Evolutionary conservation across 2,113 vertebrate genomes (phyloP).

Genomic region (Callaeas wilsoni): DNA sequence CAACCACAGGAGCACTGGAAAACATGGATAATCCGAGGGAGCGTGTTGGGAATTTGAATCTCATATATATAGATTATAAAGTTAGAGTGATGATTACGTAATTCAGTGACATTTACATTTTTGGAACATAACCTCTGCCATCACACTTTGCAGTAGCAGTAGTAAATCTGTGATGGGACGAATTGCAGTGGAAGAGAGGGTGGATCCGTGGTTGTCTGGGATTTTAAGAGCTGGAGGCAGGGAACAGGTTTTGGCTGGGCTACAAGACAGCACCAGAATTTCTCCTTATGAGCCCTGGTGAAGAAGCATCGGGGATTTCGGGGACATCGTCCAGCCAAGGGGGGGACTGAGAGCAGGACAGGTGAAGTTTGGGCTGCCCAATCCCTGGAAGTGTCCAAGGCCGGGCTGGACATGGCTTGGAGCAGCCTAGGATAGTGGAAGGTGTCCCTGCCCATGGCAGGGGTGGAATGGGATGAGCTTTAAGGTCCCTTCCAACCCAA

Average conservation of each 20-base stretch:
- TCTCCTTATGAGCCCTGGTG: neutral
- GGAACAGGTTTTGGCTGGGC: neutral
- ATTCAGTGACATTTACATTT: conserved; percentile 4
- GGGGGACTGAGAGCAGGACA: neutral
- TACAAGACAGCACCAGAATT: neutral
- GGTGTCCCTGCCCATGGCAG: neutral
- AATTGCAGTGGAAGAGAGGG: neutral
- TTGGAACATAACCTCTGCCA: conserved; percentile 22
- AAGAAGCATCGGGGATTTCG: neutral
- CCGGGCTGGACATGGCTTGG: neutral
- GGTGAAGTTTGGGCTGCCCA: neutral
- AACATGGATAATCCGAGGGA: neutral
- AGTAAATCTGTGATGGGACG: neutral
- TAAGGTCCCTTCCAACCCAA: neutral
- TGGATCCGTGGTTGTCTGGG: neutral
- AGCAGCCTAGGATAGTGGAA: neutral
- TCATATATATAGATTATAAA: neutral
- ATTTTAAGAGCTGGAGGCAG: neutral
- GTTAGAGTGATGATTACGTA: neutral
- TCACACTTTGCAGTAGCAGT: neutral
- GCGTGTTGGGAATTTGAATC: neutral
- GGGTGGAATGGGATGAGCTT: too few species aligned
- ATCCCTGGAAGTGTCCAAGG: neutral
- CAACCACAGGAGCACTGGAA: neutral
- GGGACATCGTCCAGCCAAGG: neutral